Conservation (phyloP, 2,888 invertebrate species). For the Cactoblastis cactorum region DNA sequence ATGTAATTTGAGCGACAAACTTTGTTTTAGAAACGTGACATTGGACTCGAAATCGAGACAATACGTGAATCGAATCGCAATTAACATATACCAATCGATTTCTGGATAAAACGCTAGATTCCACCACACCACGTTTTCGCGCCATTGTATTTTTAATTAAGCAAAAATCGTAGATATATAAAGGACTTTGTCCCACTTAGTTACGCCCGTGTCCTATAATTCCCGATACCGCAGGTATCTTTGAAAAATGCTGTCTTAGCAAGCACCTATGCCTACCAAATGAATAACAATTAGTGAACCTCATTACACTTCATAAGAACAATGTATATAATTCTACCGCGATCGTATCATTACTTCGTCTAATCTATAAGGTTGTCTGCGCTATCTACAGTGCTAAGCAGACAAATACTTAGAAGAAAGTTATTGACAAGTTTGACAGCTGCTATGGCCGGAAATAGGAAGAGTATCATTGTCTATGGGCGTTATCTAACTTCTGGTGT, state of each 20-base stretch:
- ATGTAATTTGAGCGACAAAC: slow-evolving; percentile 28
- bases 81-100: slow-evolving; percentile 32
- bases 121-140: slow-evolving; percentile 17
- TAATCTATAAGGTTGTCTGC: slow-evolving; percentile 31
- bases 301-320: not conserved
- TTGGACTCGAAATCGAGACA: slow-evolving; percentile 51
- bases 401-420: slow-evolving; percentile 55
- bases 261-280: not conserved
- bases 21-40: slow-evolving; percentile 57
- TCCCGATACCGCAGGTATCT: too few species aligned
- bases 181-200: not conserved
- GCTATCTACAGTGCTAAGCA: slow-evolving; percentile 9
- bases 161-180: too few species aligned
- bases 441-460: slow-evolving; percentile 58
- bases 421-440: slow-evolving; percentile 48
- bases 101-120: slow-evolving; percentile 28
- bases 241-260: not conserved
- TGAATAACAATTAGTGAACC: too few species aligned
- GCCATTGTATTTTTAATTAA: slow-evolving; percentile 16
- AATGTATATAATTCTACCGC: not conserved
- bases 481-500: slow-evolving; percentile 13
- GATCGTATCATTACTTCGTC: not conserved
- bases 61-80: slow-evolving; percentile 58
- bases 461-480: slow-evolving; percentile 26
- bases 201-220: too few species aligned